A percentile compares a stretch with the other conserved stretches of the same genome.
Evolutionary conservation across 2,113 vertebrate species (phyloP).

Genomic region (Cebidichthys violaceus): DNA sequence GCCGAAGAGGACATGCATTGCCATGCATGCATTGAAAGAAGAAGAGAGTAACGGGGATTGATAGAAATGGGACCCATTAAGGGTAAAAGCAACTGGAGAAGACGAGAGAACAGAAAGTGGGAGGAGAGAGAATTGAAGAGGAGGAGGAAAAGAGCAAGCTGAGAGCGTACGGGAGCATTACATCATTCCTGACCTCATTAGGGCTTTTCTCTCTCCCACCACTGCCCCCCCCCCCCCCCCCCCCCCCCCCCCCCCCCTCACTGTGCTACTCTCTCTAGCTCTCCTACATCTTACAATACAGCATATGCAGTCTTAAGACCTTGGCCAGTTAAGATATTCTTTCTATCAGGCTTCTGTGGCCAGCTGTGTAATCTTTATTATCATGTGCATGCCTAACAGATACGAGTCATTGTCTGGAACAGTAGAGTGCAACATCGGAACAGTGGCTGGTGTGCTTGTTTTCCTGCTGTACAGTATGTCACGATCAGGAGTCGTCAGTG

Average conservation of each 20-base stretch:
- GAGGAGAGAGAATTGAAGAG: slow-evolving; percentile 71
- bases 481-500: slow-evolving; percentile 31
- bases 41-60: slow-evolving; percentile 56
- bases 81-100: slow-evolving; percentile 69
- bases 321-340: slow-evolving; percentile 14
- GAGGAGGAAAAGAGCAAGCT: slow-evolving; percentile 74
- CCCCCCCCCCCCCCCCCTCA: slow-evolving; percentile 34
- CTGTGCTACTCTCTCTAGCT: slow-evolving; percentile 54
- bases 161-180: slow-evolving; percentile 79
- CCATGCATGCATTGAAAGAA: slow-evolving; percentile 40
- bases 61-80: slow-evolving; percentile 75
- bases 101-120: slow-evolving; percentile 72
- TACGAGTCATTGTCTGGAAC: slow-evolving; percentile 21
- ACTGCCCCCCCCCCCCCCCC: slow-evolving; percentile 31
- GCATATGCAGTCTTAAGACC: slow-evolving; percentile 20
- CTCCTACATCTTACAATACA: slow-evolving; percentile 37
- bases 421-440: slow-evolving; percentile 13
- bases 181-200: slow-evolving; percentile 87
- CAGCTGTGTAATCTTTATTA: not conserved
- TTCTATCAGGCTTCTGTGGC: slow-evolving; percentile 4
- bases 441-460: slow-evolving; percentile 43
- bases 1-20: slow-evolving; percentile 21
- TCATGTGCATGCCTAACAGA: slow-evolving; percentile 17
- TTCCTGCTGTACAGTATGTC: slow-evolving; percentile 57
- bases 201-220: slow-evolving; percentile 74